phyloP scores from a whole-genome alignment of 2,797 vertebrate genomes.

The Huso huso region DNA sequence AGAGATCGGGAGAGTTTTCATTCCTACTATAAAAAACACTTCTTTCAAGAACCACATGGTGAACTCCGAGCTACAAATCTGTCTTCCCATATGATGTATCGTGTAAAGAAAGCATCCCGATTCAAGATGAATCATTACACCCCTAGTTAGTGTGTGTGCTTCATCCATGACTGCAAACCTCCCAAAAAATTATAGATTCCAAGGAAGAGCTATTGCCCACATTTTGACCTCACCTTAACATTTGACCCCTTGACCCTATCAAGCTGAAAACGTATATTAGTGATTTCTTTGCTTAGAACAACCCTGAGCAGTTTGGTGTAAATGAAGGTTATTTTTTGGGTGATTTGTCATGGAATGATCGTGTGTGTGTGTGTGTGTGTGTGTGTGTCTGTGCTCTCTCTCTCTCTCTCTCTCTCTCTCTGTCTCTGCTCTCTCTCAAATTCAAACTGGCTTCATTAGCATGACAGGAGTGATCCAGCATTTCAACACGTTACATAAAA shows the following conservation, averaged over 20 bases:
- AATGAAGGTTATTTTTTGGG: not conserved
- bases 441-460: not conserved
- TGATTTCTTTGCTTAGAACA: not conserved
- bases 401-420: not conserved
- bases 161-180: not conserved
- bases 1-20: not conserved
- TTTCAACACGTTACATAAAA: constrained; percentile 3
- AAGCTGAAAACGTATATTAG: not conserved
- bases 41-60: not conserved
- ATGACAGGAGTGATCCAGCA: not conserved
- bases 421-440: not conserved
- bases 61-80: not conserved
- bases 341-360: not conserved
- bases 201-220: not conserved
- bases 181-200: not conserved
- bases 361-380: not conserved
- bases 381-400: constrained; percentile 1
- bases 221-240: not conserved
- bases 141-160: not conserved
- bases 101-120: not conserved
- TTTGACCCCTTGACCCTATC: not conserved
- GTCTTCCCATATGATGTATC: no score
- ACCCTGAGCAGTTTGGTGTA: not conserved
- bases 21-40: not conserved
- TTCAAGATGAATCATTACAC: not conserved